Base-by-base conservation (phyloP, 2,888 invertebrate genomes). In the Ecliptopera silaceata region DNA sequence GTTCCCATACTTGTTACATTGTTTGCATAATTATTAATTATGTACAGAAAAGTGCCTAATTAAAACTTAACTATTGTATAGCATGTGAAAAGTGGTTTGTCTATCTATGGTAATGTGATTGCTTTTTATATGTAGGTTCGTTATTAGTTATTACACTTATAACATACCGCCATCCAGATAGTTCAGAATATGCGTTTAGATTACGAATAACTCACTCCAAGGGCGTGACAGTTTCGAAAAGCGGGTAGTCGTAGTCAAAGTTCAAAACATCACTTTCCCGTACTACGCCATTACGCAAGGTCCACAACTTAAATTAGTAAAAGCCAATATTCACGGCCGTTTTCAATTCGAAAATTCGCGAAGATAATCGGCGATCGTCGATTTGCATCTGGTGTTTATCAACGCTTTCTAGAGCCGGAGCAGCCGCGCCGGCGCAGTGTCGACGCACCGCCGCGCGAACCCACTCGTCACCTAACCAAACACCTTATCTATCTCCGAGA, bases 261-360 rank as follows among this genome's bases (percentile, higher is more conserved):
- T 59, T 58, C 47, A 59, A 43, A 46, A 17, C 56, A 45, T 57
- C 48, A 52, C 43, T 49, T 49, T 55, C 17, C 34, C 43, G 47
- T 56, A 58, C 60, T 66, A 66, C 62, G 63, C 15, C 55, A 60
- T 86, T 85, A 80, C 73, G 79, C 78, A 86, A 86, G 65, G 67
- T 70, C 70, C 70, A 49, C 41, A 41, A 11, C 15, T 20, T 38
- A 73, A 54, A 65, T 63, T 64, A 68, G 76, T 75, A 80, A 82
- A 81, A 79, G 73, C 64, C 65, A 61, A 61, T 64, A 66, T 84
- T 85, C 84, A 86, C 82, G 84, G 85, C 71, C 70, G 79, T 84
- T 85, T 84, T 86, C 81, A 71, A 79, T 64, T 72, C 69, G 79
- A 80, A 82, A 82, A 82, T 78, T 82, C 77, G 77, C 80, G 70